Evolutionary conservation across 1,140 invertebrate genomes (phyloP).

Genomic region (Drosophila lacertosa): DNA sequence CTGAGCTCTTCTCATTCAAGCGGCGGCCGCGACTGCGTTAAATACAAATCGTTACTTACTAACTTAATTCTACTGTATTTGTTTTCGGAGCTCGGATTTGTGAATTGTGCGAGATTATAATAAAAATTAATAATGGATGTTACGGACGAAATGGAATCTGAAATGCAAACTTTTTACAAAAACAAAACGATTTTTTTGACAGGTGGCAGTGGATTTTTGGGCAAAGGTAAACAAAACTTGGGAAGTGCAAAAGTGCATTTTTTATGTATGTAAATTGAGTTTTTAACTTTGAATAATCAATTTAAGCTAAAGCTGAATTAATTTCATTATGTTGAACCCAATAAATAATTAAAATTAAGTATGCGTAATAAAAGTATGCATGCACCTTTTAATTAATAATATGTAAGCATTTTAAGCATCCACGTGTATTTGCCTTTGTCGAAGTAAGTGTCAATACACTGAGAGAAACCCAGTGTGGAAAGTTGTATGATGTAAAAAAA

Average conservation of each 20-base stretch:
- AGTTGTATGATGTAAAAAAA: too few relatives aligned
- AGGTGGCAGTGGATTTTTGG: slow-evolving; percentile 90
- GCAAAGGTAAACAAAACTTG: slow-evolving; percentile 86
- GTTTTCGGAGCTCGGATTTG: background rate
- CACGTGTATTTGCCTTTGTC: too few relatives aligned
- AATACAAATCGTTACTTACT: background rate
- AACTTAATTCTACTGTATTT: background rate
- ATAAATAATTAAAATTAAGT: too few relatives aligned
- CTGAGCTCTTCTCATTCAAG: slow-evolving; percentile 43
- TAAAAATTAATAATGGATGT: background rate
- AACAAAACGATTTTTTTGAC: slow-evolving; percentile 87
- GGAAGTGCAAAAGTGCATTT: background rate
- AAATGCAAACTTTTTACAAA: slow-evolving; percentile 86
- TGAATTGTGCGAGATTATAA: background rate
- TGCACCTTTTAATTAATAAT: too few relatives aligned
- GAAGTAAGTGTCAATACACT: too few relatives aligned
- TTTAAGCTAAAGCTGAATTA: background rate
- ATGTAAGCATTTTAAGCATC: too few relatives aligned
- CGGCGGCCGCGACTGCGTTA: slow-evolving; percentile 22
- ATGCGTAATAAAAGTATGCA: too few relatives aligned
- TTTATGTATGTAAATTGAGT: too few relatives aligned
- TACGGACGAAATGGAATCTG: slow-evolving; percentile 38
- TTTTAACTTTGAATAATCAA: background rate
- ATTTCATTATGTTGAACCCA: too few relatives aligned
- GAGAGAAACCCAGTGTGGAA: too few relatives aligned